Base-by-base conservation (phyloP, 1,140 invertebrate species). In the Drosophila setifemur region DNA sequence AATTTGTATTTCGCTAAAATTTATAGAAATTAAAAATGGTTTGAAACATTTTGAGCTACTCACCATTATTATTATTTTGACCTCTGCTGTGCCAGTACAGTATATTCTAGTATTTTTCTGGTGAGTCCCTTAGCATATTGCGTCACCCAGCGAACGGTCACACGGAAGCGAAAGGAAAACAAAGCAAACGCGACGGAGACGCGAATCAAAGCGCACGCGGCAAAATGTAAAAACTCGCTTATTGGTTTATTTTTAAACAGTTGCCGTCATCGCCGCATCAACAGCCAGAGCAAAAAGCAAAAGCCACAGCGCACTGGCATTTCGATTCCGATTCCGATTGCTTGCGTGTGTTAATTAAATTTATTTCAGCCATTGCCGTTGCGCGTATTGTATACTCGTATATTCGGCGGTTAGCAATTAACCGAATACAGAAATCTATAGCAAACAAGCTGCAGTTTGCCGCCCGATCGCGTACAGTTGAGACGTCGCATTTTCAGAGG, bases 171-270 rank as follows among this genome's bases (percentile, higher is more conserved):
- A 73, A 73, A 73, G 48, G 48, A 28, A 72, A 72, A 73, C 58
- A 54, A 61, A 71, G 40, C 48, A 45, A 54, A 21, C 58, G 44
- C n/a, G 12, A 70, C 40, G 45, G 49, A 73, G 44, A 73, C 66
- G 73, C 45, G 43, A 61, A 70, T 44, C 66, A 58, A 75, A 74
- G 67, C 64, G 49, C 58, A 70, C 52, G 67, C 58, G 66, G 73
- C 67, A 71, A 76, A 79, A 79, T 57, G 58, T 69, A 35, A 72
- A 81, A 76, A 76, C 66, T 75, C 60, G 66, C 43, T 54, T 61
- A 58, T 82, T 76, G 72, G 63, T 88, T 85, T 88, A 88, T 88
- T 85, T 88, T 85, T 88, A 88, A n/a, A 88, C 78, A 72, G 69
- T 69, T 85, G 85, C 67, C 85, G 75, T 79, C 74, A 85, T 76